Evolutionary conservation across 2,888 invertebrate species (phyloP), one percentile per base, ranked within the genome.

Genomic region (Euplagia quadripunctaria): DNA sequence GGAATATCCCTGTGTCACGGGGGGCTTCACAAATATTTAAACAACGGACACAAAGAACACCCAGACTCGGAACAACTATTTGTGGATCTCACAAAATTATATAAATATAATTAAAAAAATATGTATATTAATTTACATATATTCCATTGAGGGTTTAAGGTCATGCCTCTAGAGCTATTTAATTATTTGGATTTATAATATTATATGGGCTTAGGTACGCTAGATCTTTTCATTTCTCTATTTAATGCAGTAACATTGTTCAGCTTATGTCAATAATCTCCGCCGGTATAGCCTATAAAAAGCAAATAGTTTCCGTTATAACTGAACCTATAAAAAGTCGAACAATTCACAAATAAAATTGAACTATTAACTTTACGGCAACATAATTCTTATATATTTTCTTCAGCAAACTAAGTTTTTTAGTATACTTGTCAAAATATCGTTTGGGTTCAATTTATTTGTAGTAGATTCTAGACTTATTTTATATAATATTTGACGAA

Each of bases 301-400:
- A 14, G 65, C 72, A 61, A 61, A 61, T 61, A 61, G 31, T 20
- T 41, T 58, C 14, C 65, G 68, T 70, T 79, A 78, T 75, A 46
- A 71, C 52, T 71, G 16, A 61, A 16, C 20, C 71, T 65, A 79
- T 82, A 84, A 84, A 82, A 84, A 73, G 64, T 73, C 64, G 51
- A 43, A 67, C 68, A 71, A 72, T 77, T 43, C 66, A 73, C 43
- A 76, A 82, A 79, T 78, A 79, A 82, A 81, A 78, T 69, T 68
- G 64, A 75, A 75, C 74, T 75, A 76, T 80, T 71, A 82, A 80
- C 76, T 79, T 79, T 55, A 63, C 73, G 76, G 65, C 68, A 76
- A 76, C 70, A 78, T 71, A 71, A 75, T 79, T 74, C 64, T 46
- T 72, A 72, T 61, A 70, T 72, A 58, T 58, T 78, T 79, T 76